phyloP scores from a whole-genome alignment of 2,797 vertebrate species.

The Salarias fasciatus region DNA sequence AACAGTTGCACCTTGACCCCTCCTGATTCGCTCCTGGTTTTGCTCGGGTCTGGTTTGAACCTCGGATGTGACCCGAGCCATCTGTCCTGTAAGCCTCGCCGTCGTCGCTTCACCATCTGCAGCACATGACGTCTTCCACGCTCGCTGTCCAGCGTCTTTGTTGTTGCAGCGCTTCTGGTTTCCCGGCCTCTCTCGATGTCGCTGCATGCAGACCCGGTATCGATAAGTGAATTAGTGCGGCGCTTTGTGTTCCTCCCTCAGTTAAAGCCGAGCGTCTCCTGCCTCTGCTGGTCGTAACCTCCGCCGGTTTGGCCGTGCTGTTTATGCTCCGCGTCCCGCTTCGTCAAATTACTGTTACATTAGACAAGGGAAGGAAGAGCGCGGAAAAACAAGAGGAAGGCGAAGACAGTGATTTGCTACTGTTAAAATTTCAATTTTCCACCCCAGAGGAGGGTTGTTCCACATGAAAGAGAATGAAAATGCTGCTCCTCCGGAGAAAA shows the following conservation, averaged over 20 bases:
- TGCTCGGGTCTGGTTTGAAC: too few species aligned
- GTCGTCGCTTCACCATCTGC: too few species aligned
- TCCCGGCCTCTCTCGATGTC: slow-evolving; percentile 12
- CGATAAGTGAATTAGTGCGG: slow-evolving; percentile 39
- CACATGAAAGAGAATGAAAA: slow-evolving; percentile 69
- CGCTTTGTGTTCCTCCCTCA: slow-evolving; percentile 32
- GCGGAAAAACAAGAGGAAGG: not conserved
- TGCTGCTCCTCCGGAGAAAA: slow-evolving; percentile 51
- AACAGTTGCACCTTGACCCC: too few species aligned
- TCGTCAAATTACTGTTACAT: slow-evolving; percentile 47
- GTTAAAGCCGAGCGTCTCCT: slow-evolving; percentile 14
- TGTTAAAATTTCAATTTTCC: slow-evolving; percentile 80
- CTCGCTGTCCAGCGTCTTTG: too few species aligned
- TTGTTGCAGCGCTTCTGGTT: slow-evolving; percentile 28
- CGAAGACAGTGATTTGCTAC: slow-evolving; percentile 67
- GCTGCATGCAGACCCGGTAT: too few species aligned
- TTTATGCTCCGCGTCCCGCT: slow-evolving; percentile 38
- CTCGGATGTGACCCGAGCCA: too few species aligned
- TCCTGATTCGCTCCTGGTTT: too few species aligned
- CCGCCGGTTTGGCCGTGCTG: slow-evolving; percentile 27
- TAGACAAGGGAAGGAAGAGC: slow-evolving; percentile 26
- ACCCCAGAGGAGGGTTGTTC: slow-evolving; percentile 72
- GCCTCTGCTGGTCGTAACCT: slow-evolving; percentile 23
- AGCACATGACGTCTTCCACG: not conserved
- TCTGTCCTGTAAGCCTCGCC: too few species aligned